Evolutionary conservation across 1,140 invertebrate species (phyloP), one percentile per base, ranked within the genome.

Genomic region (Trissolcus basalis): DNA sequence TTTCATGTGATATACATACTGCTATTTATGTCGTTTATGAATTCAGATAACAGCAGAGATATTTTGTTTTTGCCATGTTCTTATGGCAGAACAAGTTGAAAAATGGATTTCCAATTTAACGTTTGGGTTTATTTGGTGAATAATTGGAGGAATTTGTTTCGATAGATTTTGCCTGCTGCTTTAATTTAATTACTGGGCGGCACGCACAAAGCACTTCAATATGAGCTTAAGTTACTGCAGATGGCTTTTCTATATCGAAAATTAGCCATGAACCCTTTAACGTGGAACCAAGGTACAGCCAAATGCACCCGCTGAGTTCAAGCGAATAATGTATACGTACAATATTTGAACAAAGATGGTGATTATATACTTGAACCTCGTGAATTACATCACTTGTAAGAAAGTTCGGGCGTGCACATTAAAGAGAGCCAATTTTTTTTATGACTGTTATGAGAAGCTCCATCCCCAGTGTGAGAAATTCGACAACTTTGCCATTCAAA

Each of bases 181-280:
- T 77, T 68, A 77, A 77, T 77, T 72, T 67, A 72, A 77, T 77
- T 71, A 77, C 67, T 77, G 67, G 74, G 61, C 67, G 56, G 54
- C 60, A 50, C 55, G 44, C 63, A 71, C 68, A 72, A 77, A 39
- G 74, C 51, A 72, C 53, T 77, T 72, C 36, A 39, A 72, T 72
- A 77, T 77, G 68, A 77, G 68, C 61, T 77, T 58, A 77, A 77
- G 74, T 58, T 71, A 64, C 72, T 77, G 48, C 69, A 77, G 75
- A 77, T 77, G 64, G 69, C 64, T 77, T 59, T 77, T 65, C 75
- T 73, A 65, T 77, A 77, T 77, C 59, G 75, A 69, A 58, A 77
- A 77, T 77, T 72, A 77, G 64, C 64, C 59, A 54, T 55, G 69
- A 73, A 59, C 58, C 74, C 75, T 77, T 65, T 73, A 77, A 72